These are phyloP conservation scores for Habrosyne pyritoides DNA, from an alignment of 2,888 invertebrate species.

Conservation along the genomic window DNA sequence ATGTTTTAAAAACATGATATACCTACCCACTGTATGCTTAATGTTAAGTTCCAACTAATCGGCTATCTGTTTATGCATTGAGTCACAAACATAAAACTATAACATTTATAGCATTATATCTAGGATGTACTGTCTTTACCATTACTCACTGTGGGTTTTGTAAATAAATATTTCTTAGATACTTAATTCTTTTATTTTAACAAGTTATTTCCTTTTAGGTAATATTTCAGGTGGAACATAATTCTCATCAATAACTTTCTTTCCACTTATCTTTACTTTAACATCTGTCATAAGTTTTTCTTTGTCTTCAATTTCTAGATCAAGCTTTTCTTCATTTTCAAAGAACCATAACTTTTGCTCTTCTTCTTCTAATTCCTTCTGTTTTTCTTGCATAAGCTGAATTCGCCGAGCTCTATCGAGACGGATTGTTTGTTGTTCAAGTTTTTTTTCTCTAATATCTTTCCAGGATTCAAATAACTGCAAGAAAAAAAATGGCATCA, in stretches of 20 bases:
- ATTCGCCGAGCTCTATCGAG: slow-evolving; percentile 82
- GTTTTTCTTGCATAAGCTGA: slow-evolving; percentile 73
- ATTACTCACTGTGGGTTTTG: too few relatives aligned
- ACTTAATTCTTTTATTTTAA: background rate
- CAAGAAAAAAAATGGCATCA: too few relatives aligned
- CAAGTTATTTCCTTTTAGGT: slow-evolving; percentile 61
- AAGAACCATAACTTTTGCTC: slow-evolving; percentile 91
- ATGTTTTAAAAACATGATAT: too few relatives aligned
- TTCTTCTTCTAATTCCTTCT: slow-evolving; percentile 78
- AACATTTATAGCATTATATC: too few relatives aligned
- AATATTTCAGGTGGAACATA: slow-evolving; percentile 89
- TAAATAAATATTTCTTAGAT: background rate
- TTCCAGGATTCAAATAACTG: slow-evolving; percentile 85
- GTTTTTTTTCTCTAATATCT: slow-evolving; percentile 76
- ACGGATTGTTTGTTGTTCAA: slow-evolving; percentile 84
- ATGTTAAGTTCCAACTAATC: too few relatives aligned
- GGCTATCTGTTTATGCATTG: too few relatives aligned
- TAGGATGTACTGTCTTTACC: too few relatives aligned
- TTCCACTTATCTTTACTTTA: slow-evolving; percentile 71
- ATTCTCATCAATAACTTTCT: slow-evolving; percentile 80
- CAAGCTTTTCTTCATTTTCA: slow-evolving; percentile 90
- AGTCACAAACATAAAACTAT: too few relatives aligned
- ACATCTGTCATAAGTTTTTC: slow-evolving; percentile 56
- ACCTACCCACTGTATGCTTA: too few relatives aligned
- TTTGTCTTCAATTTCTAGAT: slow-evolving; percentile 87